A percentile compares a stretch with the other conserved stretches of the same genome.
phyloP scores from a whole-genome alignment of 2,113 vertebrate genomes.

The Ovis aries region ARS-UI_Ramb_v3.0 NC_056069.1:2566501-2567000 shows the following conservation, averaged over 20 bases:
- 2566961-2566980: neutral
- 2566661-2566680: neutral
- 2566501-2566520: neutral
- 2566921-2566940: neutral
- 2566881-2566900: fast-evolving
- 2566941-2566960: neutral
- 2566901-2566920: fast-evolving
- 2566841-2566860: neutral
- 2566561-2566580: neutral
- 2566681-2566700: neutral
- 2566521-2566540: neutral
- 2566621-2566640: neutral
- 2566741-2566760: neutral
- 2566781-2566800: fast-evolving
- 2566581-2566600: neutral
- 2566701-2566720: neutral
- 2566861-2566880: neutral
- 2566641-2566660: conserved; percentile 8
- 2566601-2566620: neutral
- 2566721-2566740: neutral
- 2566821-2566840: neutral
- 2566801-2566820: neutral
- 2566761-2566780: neutral
- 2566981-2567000: neutral
- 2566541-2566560: neutral